Evolutionary conservation across 2,888 invertebrate species (phyloP).

Genomic region (Lomographa bimaculata): DNA sequence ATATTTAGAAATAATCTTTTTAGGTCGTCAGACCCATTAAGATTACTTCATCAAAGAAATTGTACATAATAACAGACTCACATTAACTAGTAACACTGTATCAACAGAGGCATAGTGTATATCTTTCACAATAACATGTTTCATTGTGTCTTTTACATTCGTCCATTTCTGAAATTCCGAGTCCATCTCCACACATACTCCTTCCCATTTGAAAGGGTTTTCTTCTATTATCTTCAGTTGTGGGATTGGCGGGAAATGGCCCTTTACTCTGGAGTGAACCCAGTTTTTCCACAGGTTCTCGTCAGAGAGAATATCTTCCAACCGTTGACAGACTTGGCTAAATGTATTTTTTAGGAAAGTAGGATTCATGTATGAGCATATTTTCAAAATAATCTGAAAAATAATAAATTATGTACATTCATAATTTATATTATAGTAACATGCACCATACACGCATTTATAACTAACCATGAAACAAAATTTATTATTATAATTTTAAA

Average conservation of each 20-base stretch:
- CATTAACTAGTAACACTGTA: constrained; percentile 81
- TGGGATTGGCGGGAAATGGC: constrained; percentile 65
- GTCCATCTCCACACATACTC: constrained; percentile 85
- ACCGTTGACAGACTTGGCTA: constrained; percentile 81
- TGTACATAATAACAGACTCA: too few relatives aligned
- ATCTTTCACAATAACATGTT: constrained; percentile 75
- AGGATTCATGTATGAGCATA: constrained; percentile 84
- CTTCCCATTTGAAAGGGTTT: constrained; percentile 77
- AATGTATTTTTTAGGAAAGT: constrained; percentile 78
- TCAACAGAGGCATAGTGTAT: constrained; percentile 84
- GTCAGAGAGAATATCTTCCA: constrained; percentile 81
- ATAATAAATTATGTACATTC: too few relatives aligned
- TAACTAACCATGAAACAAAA: too few relatives aligned
- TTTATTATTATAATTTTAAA: too few relatives aligned
- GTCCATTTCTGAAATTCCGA: constrained; percentile 82
- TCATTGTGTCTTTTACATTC: constrained; percentile 66
- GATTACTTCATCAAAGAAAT: too few relatives aligned
- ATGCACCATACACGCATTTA: too few relatives aligned
- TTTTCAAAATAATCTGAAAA: constrained; percentile 82
- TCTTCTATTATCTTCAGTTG: constrained; percentile 62
- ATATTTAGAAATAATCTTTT: too few relatives aligned
- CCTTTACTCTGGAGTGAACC: constrained; percentile 68
- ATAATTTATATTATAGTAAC: too few relatives aligned
- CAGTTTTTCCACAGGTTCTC: constrained; percentile 82
- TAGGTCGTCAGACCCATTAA: too few relatives aligned